These are phyloP conservation scores for Drosophila tanythrix DNA, from an alignment of 2,888 invertebrate genomes.

Conservation along the genomic window DNA sequence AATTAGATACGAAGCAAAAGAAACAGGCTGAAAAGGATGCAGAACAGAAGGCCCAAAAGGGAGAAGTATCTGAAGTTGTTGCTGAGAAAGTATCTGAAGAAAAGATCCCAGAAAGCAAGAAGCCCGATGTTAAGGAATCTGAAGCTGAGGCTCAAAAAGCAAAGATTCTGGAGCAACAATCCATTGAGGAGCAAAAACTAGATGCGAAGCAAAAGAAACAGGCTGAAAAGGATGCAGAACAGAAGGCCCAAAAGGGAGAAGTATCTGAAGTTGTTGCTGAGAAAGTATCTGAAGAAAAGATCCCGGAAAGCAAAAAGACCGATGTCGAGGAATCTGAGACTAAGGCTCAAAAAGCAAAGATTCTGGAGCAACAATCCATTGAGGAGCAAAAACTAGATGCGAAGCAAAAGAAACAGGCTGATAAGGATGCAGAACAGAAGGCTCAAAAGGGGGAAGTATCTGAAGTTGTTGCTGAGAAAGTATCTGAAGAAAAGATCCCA, in stretches of 20 bases:
- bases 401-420: background rate
- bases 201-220: constrained; percentile 27
- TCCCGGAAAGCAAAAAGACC: background rate
- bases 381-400: background rate
- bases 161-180: constrained; percentile 10
- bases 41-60: background rate
- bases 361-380: background rate
- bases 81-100: no score
- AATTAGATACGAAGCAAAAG: background rate
- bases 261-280: background rate
- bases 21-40: background rate
- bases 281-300: background rate
- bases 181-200: constrained; percentile 3
- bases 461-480: background rate
- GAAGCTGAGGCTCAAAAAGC: no score
- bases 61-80: no score
- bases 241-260: background rate
- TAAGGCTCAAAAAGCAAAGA: background rate
- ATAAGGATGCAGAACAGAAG: background rate
- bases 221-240: background rate
- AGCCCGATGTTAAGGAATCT: no score
- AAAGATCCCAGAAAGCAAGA: no score
- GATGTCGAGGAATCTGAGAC: background rate
- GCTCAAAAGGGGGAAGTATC: background rate
- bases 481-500: background rate